Evolutionary conservation across 2,113 vertebrate genomes (phyloP), one percentile per base, ranked within the genome.

Genomic region (Penelope pileata): DNA sequence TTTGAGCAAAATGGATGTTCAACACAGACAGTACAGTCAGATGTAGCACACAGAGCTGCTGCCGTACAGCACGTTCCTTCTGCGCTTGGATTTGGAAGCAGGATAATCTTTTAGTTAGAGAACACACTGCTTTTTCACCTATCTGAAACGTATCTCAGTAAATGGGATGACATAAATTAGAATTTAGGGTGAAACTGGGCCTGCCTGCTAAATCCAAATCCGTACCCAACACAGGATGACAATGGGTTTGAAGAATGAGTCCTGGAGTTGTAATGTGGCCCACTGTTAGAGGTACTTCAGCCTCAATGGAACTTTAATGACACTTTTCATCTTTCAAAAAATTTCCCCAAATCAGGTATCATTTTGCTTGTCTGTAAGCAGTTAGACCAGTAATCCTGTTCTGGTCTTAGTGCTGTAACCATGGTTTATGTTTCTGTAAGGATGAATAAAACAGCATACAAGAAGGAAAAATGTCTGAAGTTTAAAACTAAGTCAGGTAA

Each of bases 401-500:
- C 38, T 45, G 22, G 0, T 48, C 77, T 64, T 27, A 73, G 18
- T 40, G 42, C 47, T 80, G 14, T 29, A 67, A 67, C 47, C 47
- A n/a, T 1, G 5, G n/a, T 34, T 0, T 9, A 27, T 54, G 32
- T 6, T 56, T 51, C 59, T 51, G 27, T 19, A 17, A 73, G 26
- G 40, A 40, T 2, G 30, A 82, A 32, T 38, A 85, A 53, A 45
- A 27, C 8, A 64, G 82, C 36, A 58, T 24, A 48, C 5, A 48
- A 70, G 79, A 56, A 86, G 60, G 63, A 72, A 80, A n/a, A 90
- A 36, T 2, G 50, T 32, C 56, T 53, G 23, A 64, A 68, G 56
- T 63, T 88, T 88, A 18, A 68, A 93, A 91, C 54, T 16, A 68
- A 75, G 43, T 88, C 72, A 75, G 53, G 16, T 56, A 79, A 80